A percentile compares a stretch with the other conserved stretches of the same genome.
phyloP scores from a whole-genome alignment of 2,113 vertebrate species.

The Cinclus mexicanus region DNA sequence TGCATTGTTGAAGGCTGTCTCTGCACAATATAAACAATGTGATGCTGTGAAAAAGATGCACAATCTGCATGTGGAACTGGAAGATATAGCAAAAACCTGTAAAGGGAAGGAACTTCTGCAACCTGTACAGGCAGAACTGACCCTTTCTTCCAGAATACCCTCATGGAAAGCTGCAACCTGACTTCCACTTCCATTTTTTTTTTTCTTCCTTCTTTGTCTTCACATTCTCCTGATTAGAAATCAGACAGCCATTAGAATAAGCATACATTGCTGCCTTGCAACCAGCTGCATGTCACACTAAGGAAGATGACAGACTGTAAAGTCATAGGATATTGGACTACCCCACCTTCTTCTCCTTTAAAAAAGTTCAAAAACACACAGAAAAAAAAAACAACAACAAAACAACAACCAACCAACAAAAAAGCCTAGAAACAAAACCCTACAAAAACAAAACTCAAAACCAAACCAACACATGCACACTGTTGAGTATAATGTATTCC shows the following conservation, averaged over 20 bases:
- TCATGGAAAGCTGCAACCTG: neutral
- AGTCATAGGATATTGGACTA: neutral
- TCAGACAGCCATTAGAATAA: neutral
- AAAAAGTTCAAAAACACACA: neutral
- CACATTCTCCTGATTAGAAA: neutral
- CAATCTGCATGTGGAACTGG: rapidly evolving
- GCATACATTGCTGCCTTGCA: neutral
- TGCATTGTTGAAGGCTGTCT: neutral
- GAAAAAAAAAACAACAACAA: neutral
- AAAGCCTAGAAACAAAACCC: rapidly evolving
- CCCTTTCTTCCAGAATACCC: neutral
- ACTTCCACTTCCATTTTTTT: neutral
- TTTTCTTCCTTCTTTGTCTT: neutral
- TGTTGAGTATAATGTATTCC: neutral
- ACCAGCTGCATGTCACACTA: neutral
- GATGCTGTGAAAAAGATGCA: neutral
- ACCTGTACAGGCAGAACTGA: neutral
- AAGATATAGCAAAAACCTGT: neutral
- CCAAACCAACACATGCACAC: neutral
- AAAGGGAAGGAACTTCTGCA: neutral
- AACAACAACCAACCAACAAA: neutral
- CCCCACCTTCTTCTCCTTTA: neutral
- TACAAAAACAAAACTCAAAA: neutral
- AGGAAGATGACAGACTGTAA: neutral
- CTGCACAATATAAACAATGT: neutral